These are phyloP conservation scores for Itoplectis maculator DNA, from an alignment of 2,888 invertebrate genomes.

Conservation along the genomic window DNA sequence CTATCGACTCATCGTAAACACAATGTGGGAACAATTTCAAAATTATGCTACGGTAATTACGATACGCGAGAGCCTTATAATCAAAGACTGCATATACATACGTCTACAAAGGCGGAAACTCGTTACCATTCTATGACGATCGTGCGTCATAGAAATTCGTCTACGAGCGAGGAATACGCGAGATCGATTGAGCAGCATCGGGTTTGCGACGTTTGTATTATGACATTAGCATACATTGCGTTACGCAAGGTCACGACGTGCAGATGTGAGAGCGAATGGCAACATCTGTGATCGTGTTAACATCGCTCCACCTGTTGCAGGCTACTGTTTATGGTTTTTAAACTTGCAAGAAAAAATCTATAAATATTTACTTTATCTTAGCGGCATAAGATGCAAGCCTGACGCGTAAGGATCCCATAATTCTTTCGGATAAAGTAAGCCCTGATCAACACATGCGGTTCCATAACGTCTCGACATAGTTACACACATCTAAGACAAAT, in stretches of 20 bases:
- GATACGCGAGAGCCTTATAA: not conserved
- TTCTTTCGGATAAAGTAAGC: not conserved
- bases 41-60: not conserved
- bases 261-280: not conserved
- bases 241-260: constrained; percentile 4
- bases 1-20: not conserved
- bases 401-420: not conserved
- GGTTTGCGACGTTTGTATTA: not conserved
- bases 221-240: constrained; percentile 4
- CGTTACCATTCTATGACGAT: not conserved
- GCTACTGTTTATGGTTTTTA: not conserved
- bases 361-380: too few relatives aligned
- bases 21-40: not conserved
- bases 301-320: not conserved
- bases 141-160: not conserved
- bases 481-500: too few relatives aligned
- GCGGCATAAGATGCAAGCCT: too few relatives aligned
- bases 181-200: not conserved
- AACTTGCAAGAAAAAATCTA: not conserved
- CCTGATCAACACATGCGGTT: constrained; percentile 22
- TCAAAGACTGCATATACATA: not conserved
- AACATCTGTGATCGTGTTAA: not conserved
- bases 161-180: not conserved
- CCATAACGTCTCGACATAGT: too few relatives aligned
- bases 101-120: not conserved